Base-by-base conservation (phyloP, 2,888 invertebrate genomes). In the Trichopoda pennipes region DNA sequence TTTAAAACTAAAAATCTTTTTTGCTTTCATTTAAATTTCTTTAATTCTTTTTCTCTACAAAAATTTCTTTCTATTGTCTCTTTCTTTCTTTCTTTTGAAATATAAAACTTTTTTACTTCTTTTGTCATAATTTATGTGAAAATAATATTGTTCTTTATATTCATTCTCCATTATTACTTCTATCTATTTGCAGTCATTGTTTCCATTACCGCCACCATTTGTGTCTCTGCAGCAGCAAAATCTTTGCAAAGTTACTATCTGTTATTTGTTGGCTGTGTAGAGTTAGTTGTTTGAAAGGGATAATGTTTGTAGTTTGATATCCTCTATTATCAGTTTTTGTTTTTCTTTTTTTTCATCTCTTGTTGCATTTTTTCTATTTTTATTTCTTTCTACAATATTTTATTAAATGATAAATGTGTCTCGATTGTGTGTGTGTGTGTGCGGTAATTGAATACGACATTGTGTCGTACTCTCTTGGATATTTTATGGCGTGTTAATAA, bases 321-420 rank as follows among this genome's bases (percentile, higher is more conserved):
- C 76, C 61, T 73, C 73, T 73, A 44, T 72, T 73, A 77, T 61
- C 38, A 66, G 1, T 38, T 35, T 35, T 35, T 35, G 35, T 35
- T 47, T 17, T 6, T 8, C 17, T n/a, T 17, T 8, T 38, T n/a
- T 68, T 55, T 55, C 32, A 23, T 53, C 6, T 53, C 68, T 12
- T 55, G 17, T 66, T 14, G 38, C 19, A 4, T 53, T 32, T 16
- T 44, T 21, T 42, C 35, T 23, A 44, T 32, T 16, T 44, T 21
- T 42, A 23, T 23, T 68, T 42, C 49, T 58, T 42, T 23, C 28
- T 21, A 58, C 51, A 8, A 47, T 63, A 64, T 69, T 69, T 68
- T 61, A 63, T 35, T 19, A 70, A 82, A 75, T 82, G 81, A 82
- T 78, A 75, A 82, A 82, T 82, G 81, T 35, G 78, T 82, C 78